A percentile compares a stretch with the other conserved stretches of the same genome.
Conservation (phyloP, 2,797 vertebrate genomes). For the Melanotaenia trifasciata region DNA sequence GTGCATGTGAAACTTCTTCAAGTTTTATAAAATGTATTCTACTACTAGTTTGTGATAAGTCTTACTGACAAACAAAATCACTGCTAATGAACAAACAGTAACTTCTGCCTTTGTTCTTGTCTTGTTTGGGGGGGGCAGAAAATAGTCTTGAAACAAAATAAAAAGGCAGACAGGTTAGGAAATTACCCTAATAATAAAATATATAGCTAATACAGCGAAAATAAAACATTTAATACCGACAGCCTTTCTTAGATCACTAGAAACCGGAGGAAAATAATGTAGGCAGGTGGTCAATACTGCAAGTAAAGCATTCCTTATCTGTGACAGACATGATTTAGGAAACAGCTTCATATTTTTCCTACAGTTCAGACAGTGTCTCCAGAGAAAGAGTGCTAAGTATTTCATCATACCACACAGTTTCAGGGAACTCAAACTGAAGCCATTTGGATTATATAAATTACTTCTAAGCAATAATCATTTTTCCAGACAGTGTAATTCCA, state of each 20-base stretch:
- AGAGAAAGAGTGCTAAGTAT: conserved; percentile 5
- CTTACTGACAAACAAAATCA: neutral
- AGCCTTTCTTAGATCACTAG: neutral
- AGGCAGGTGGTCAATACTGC: conserved; percentile 1
- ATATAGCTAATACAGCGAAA: neutral
- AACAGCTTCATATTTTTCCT: neutral
- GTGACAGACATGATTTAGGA: neutral
- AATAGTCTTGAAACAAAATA: neutral
- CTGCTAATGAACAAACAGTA: neutral
- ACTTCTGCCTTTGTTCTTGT: neutral
- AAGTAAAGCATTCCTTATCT: neutral
- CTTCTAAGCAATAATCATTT: conserved; percentile 13
- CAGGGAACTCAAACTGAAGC: conserved; percentile 2
- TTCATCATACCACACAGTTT: conserved; percentile 2
- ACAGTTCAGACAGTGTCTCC: neutral
- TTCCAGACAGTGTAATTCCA: conserved; percentile 15
- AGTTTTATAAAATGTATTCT: neutral
- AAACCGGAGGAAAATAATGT: neutral
- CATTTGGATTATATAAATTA: conserved; percentile 11
- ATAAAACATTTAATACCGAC: neutral
- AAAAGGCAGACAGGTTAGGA: neutral
- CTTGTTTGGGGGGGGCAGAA: neutral
- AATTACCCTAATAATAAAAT: neutral
- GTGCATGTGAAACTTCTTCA: neutral
- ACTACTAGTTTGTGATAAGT: neutral